A percentile compares a stretch with the other conserved stretches of the same genome.
These are phyloP conservation scores for Machaerirhynchus nigripectus DNA, from an alignment of 2,113 vertebrate species.

Conservation along the genomic window DNA sequence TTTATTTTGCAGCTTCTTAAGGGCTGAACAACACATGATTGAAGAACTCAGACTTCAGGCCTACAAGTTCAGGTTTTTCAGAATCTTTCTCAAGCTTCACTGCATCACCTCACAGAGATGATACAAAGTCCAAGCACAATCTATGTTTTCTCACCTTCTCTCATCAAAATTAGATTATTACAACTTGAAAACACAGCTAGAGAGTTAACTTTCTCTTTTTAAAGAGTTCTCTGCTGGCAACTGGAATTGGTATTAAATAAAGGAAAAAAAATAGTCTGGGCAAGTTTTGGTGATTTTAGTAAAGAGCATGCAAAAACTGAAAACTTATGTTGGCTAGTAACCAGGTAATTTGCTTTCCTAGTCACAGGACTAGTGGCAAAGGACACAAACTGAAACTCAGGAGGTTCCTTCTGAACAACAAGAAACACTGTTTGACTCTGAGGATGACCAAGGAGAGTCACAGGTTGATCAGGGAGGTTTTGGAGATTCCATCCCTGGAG, in stretches of 20 bases:
- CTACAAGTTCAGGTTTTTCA: neutral
- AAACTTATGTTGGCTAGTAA: rapidly evolving
- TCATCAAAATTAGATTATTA: neutral
- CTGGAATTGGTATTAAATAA: neutral
- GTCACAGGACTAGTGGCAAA: neutral
- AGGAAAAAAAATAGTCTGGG: rapidly evolving
- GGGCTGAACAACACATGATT: neutral
- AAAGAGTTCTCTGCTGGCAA: neutral
- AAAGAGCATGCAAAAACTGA: neutral
- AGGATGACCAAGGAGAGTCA: neutral
- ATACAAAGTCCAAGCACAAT: neutral
- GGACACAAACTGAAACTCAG: neutral
- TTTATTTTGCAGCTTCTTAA: neutral
- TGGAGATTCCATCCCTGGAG: neutral
- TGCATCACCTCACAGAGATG: neutral
- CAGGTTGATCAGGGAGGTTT: neutral
- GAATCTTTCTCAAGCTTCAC: neutral
- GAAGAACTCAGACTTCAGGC: neutral
- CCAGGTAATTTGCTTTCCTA: neutral
- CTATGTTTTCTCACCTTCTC: neutral
- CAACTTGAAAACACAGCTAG: neutral
- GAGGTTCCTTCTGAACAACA: neutral
- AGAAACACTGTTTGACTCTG: neutral
- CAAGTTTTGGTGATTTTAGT: neutral
- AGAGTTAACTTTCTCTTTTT: neutral